phyloP scores from a whole-genome alignment of 30 jellyfish, hydroid and myxozoan species.

The Haliclystus octoradiatus region DNA sequence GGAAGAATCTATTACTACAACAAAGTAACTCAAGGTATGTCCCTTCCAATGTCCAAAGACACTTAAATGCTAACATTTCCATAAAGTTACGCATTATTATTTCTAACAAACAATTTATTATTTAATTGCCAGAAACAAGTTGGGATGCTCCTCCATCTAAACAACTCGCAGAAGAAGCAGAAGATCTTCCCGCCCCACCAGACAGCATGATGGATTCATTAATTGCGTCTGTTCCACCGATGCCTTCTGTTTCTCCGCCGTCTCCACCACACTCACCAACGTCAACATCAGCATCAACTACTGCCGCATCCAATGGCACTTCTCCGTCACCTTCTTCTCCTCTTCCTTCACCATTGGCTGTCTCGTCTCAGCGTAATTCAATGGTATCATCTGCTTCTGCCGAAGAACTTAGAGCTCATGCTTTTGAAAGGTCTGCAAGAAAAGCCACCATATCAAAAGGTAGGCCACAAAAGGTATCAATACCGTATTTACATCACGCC shows the following conservation, averaged over 20 bases:
- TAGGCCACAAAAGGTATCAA: no score
- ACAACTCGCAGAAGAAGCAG: background rate
- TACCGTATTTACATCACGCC: no score
- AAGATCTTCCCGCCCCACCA: background rate
- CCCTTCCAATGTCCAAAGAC: no score
- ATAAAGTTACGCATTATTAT: no score
- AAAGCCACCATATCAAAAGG: background rate
- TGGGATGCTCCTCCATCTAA: background rate
- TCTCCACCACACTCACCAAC: slow-evolving; percentile 1
- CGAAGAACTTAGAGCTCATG: slow-evolving; percentile 1
- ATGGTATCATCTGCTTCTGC: background rate
- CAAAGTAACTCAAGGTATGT: slow-evolving; percentile 46
- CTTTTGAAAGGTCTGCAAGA: background rate
- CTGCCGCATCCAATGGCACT: background rate
- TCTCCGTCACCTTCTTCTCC: background rate
- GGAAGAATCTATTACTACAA: slow-evolving; percentile 52
- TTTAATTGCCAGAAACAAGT: background rate
- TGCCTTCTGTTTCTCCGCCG: background rate
- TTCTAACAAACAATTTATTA: no score
- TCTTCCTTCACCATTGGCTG: background rate
- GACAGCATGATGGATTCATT: background rate
- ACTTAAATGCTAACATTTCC: no score
- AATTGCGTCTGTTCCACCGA: background rate
- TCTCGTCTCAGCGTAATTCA: background rate
- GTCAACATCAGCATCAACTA: background rate